Base-by-base conservation (phyloP, 2,797 vertebrate genomes). In the Rhadinocentrus ornatus region DNA sequence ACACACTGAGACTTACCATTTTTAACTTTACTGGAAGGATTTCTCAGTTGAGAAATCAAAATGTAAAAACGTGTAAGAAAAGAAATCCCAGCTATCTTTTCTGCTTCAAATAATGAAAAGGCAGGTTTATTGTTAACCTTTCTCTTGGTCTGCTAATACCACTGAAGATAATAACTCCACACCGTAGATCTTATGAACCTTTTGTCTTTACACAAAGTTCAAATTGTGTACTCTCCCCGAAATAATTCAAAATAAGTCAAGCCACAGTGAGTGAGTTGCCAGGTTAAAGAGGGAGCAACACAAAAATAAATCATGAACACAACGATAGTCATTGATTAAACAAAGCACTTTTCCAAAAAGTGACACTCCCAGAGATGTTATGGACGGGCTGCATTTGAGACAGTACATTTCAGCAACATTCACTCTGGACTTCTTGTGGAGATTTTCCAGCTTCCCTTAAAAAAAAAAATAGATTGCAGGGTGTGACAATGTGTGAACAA, bases 1-100 rank as follows among this genome's bases (percentile, higher is more conserved):
- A 16, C 18, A 39, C 44, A 18, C 26, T 10, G n/a, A 66, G 26
- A 41, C 61, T 54, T 73, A n/a, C 62, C 73, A 22, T 35, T 12
- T 62, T 1, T 50, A 50, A 58, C 67, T 69, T 74, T 20, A 71
- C 27, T 39, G 35, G 13, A 69, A 50, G 16, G 29, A 64, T n/a
- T 62, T 60, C 29, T 75, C 62, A 27, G 65, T 26, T 26, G 56
- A 55, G 2, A 16, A 18, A 29, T 54, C 6, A 18, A 31, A 29
- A 16, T 55, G 24, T 26, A 27, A 18, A 29, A 55, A 9, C 15
- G 3, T 24, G 24, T 7, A 27, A 55, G 27, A 16, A 29, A 54
- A 54, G 15, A 53, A 53, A 15, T 26, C 26, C 24, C 24, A 22
- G n/a, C 46, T 50, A 50, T 16, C 24, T 53, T 52, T 53, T 53